A percentile compares a stretch with the other conserved stretches of the same genome.
phyloP scores from a whole-genome alignment of 1,140 invertebrate species.

The Trigoniulus corallinus region DNA sequence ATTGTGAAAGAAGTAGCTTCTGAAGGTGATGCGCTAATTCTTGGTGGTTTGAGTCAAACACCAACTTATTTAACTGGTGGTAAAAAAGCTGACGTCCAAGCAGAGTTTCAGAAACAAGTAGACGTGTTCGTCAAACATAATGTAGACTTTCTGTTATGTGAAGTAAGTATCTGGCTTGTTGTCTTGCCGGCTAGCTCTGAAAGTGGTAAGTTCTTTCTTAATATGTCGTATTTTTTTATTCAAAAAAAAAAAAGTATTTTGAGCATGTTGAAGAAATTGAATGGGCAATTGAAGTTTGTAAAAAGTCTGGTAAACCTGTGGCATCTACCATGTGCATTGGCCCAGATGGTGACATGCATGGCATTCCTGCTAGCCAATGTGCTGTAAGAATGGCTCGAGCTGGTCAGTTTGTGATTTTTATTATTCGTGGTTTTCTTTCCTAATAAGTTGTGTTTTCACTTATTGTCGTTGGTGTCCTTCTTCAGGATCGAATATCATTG shows the following conservation, averaged over 20 bases:
- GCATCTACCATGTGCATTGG: slow-evolving; percentile 30
- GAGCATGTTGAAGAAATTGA: slow-evolving; percentile 31
- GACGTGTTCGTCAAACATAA: slow-evolving; percentile 25
- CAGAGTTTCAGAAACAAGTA: slow-evolving; percentile 25
- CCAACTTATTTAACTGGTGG: slow-evolving; percentile 23
- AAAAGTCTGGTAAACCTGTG: slow-evolving; percentile 19
- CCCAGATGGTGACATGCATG: slow-evolving; percentile 26
- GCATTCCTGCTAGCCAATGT: slow-evolving; percentile 23
- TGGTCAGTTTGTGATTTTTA: no score
- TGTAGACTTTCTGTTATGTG: slow-evolving; percentile 27
- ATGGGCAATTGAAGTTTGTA: slow-evolving; percentile 27
- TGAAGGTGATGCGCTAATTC: slow-evolving; percentile 23
- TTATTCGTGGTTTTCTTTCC: no score
- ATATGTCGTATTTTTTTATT: slow-evolving; percentile 4
- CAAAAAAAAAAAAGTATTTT: slow-evolving; percentile 31
- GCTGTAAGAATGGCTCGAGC: slow-evolving; percentile 28
- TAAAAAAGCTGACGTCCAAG: slow-evolving; percentile 19
- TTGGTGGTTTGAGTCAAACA: slow-evolving; percentile 25
- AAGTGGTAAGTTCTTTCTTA: no score
- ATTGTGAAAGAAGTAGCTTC: slow-evolving; percentile 23
- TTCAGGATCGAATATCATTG: slow-evolving; percentile 25
- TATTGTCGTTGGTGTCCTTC: no score
- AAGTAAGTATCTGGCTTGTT: slow-evolving; percentile 16
- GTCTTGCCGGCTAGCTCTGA: background rate
- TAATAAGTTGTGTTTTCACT: no score